Evolutionary conservation across 2,113 vertebrate genomes (phyloP).

Genomic region (Corythornis vintsioides): DNA sequence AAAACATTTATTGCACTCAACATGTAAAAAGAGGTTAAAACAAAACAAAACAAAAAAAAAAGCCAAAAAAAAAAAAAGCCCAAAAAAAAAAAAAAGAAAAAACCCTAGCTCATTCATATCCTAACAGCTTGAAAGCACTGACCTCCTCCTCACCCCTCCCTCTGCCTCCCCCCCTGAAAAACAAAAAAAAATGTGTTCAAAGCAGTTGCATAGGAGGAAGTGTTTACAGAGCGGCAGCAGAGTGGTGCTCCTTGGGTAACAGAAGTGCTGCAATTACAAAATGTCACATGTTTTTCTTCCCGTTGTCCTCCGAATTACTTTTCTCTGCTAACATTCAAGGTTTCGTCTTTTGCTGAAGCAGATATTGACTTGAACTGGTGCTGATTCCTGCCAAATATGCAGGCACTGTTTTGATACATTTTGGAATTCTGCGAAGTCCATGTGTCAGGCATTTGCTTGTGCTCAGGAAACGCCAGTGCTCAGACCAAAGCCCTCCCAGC

Average conservation of each 20-base stretch:
- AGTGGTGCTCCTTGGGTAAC: slow-evolving; percentile 62
- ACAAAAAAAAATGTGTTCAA: slow-evolving; percentile 34
- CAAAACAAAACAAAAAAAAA: not conserved
- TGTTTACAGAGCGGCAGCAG: slow-evolving; percentile 61
- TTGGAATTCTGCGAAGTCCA: slow-evolving; percentile 77
- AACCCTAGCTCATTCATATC: slow-evolving; percentile 14
- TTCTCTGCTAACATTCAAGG: slow-evolving; percentile 52
- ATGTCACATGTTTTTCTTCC: slow-evolving; percentile 70
- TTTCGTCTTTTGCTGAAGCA: slow-evolving; percentile 65
- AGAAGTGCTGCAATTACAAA: slow-evolving; percentile 37
- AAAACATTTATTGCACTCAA: not conserved
- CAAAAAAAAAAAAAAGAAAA: not conserved
- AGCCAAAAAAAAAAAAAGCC: not conserved
- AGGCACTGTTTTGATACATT: slow-evolving; percentile 80
- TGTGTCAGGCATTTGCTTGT: slow-evolving; percentile 78
- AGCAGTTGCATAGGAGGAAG: slow-evolving; percentile 58
- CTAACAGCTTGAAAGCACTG: slow-evolving; percentile 54
- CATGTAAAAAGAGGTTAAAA: not conserved
- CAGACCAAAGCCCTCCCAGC: slow-evolving; percentile 59
- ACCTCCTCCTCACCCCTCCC: slow-evolving; percentile 46
- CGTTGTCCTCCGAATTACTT: slow-evolving; percentile 69
- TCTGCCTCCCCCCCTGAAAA: not conserved
- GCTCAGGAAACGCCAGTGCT: slow-evolving; percentile 73
- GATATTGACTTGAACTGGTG: slow-evolving; percentile 79
- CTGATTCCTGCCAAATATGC: slow-evolving; percentile 78